Conservation (phyloP, 2,888 invertebrate genomes). For the Mantis religiosa region DNA sequence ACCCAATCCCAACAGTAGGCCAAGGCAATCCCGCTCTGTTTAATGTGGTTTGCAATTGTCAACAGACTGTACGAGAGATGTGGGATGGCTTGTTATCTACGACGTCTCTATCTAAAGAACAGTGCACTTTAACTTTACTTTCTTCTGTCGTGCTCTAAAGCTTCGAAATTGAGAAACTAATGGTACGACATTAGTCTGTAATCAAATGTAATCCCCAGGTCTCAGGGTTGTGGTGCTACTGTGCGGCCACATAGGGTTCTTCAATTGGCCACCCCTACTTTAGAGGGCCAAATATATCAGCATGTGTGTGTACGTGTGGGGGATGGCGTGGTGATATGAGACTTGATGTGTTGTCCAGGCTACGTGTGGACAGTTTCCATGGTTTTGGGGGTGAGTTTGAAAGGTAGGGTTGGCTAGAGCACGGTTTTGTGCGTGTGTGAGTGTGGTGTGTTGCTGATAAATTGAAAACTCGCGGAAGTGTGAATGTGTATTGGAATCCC, state of each 20-base stretch:
- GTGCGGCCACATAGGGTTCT: background rate
- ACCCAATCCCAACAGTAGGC: too few relatives aligned
- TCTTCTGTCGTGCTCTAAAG: too few relatives aligned
- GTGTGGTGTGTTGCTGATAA: conserved; percentile 17
- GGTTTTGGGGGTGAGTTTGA: background rate
- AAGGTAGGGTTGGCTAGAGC: background rate
- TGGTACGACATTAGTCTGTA: too few relatives aligned
- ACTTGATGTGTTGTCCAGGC: conserved; percentile 8
- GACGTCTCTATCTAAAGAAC: too few relatives aligned
- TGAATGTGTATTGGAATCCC: conserved; percentile 23
- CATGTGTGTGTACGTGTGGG: background rate
- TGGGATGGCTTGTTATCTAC: too few relatives aligned
- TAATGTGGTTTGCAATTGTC: too few relatives aligned
- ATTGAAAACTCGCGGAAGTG: conserved; percentile 29
- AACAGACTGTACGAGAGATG: too few relatives aligned
- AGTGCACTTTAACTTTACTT: too few relatives aligned
- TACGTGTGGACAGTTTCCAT: conserved; percentile 12
- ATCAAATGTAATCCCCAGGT: too few relatives aligned
- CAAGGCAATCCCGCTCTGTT: too few relatives aligned
- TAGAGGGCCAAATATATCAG: conserved; percentile 5
- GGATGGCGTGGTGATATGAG: conserved; percentile 12
- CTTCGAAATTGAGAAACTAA: too few relatives aligned
- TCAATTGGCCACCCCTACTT: background rate
- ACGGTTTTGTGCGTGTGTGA: background rate
- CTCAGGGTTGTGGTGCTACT: too few relatives aligned